These are phyloP conservation scores for Tiaroga cobitis DNA, from an alignment of 2,797 vertebrate species.

Conservation along the genomic window DNA sequence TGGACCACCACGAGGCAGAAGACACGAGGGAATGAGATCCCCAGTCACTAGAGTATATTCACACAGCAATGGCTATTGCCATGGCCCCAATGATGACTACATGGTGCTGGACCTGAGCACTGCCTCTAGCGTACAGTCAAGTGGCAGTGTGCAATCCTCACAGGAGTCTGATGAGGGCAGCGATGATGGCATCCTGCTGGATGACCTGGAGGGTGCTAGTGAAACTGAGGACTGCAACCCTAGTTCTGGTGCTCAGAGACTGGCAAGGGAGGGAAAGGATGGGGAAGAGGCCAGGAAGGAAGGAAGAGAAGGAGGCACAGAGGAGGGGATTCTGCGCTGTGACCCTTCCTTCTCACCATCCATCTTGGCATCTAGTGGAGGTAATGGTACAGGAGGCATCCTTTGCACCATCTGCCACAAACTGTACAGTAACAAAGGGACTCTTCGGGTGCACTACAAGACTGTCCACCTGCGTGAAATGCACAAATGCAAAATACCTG, in stretches of 20 bases:
- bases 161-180: conserved; percentile 95
- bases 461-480: conserved; percentile 97
- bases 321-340: conserved; percentile 43
- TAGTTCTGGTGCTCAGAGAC: conserved; percentile 76
- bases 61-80: conserved; percentile 86
- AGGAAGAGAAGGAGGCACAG: conserved; percentile 54
- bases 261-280: conserved; percentile 63
- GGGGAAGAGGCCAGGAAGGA: conserved; percentile 60
- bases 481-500: conserved; percentile 98
- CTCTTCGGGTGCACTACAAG: conserved; percentile 96
- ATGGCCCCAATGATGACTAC: conserved; percentile 88
- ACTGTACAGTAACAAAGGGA: conserved; percentile 99
- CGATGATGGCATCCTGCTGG: conserved; percentile 94
- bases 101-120: conserved; percentile 97
- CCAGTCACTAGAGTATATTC: conserved; percentile 87
- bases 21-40: conserved; percentile 83
- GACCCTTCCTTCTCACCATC: conserved; percentile 81
- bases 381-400: conserved; percentile 87
- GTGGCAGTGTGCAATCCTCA: conserved; percentile 95
- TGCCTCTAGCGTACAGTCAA: conserved; percentile 94
- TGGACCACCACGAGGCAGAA: conserved; percentile 80
- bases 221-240: conserved; percentile 89
- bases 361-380: conserved; percentile 82
- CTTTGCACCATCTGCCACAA: conserved; percentile 99
- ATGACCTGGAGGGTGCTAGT: conserved; percentile 91